Evolutionary conservation across 2,797 vertebrate genomes (phyloP), one percentile per base, ranked within the genome.

Genomic region (Phoeniculus purpureus): DNA sequence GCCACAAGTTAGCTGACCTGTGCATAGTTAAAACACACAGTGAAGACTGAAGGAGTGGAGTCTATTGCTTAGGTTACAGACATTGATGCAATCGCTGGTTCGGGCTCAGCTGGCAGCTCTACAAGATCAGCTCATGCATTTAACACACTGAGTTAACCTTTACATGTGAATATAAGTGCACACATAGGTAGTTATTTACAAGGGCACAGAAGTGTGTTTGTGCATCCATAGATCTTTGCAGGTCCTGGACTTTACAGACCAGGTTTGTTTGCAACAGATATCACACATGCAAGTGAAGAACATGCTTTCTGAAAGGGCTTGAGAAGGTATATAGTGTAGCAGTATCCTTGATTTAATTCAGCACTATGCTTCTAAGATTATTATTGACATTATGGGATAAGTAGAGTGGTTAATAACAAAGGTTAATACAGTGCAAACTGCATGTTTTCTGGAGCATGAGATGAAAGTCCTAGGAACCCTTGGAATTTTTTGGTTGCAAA

Each of bases 71-170:
- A 50, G 66, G 37, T 73, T 9, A 32, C 34, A 82, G 29, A 3
- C 56, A 15, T 13, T 10, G 19, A n/a, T n/a, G 32, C 11, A 48
- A 6, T 25, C 0, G 0, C n/a, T 58, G 60, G 7, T 58, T 40
- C 22, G 77, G 64, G 26, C 61, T 80, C 7, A 0, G 62, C 45
- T 81, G n/a, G 18, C n/a, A 37, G 51, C 31, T 5, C n/a, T 48
- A 34, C n/a, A 26, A 87, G 59, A 52, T 6, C 40, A 56, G 56
- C 34, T 88, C 13, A 12, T 21, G 32, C 16, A 29, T 43, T 34
- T 16, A 10, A 25, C 26, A 32, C 11, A 11, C 58, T 61, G 32
- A 56, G 62, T 27, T 87, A 43, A 17, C 10, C 66, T 34, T 40
- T 45, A 2, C 2, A 20, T 2, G 19, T 48, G 48, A 48, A 48